phyloP scores from a whole-genome alignment of 2,113 vertebrate species.

The Brienomyrus longianalis region DNA sequence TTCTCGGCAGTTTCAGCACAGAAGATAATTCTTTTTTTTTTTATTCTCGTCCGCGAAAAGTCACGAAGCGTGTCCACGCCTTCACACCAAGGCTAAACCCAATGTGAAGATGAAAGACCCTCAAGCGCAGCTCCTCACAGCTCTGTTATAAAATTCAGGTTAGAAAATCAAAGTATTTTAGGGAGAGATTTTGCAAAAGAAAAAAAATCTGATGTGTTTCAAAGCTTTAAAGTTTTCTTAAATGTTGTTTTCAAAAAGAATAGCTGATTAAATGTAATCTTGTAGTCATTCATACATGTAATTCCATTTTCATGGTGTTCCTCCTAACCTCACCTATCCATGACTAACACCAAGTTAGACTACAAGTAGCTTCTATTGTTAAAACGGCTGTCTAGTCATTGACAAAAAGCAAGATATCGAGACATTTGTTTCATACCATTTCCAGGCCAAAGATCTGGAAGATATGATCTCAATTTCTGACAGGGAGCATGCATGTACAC shows the following conservation, averaged over 20 bases:
- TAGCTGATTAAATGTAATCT: background rate
- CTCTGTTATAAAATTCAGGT: background rate
- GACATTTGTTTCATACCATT: background rate
- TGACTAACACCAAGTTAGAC: background rate
- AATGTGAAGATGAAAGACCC: background rate
- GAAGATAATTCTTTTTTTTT: background rate
- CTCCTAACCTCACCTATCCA: background rate
- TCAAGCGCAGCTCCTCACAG: background rate
- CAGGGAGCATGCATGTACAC: background rate
- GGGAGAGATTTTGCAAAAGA: background rate
- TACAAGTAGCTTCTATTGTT: background rate
- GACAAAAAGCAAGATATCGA: background rate
- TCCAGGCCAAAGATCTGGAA: background rate
- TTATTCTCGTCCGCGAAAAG: background rate
- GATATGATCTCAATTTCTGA: background rate
- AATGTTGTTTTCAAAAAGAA: background rate
- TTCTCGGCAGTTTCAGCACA: background rate
- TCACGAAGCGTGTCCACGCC: background rate
- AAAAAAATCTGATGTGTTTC: background rate
- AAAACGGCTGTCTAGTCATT: background rate
- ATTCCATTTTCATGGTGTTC: background rate
- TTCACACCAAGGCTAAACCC: background rate
- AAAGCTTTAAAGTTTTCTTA: background rate
- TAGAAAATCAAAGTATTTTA: background rate
- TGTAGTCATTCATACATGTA: background rate